Evolutionary conservation across 2,888 invertebrate genomes (phyloP), one percentile per base, ranked within the genome.

Genomic region (Oscheius myriophilus): DNA sequence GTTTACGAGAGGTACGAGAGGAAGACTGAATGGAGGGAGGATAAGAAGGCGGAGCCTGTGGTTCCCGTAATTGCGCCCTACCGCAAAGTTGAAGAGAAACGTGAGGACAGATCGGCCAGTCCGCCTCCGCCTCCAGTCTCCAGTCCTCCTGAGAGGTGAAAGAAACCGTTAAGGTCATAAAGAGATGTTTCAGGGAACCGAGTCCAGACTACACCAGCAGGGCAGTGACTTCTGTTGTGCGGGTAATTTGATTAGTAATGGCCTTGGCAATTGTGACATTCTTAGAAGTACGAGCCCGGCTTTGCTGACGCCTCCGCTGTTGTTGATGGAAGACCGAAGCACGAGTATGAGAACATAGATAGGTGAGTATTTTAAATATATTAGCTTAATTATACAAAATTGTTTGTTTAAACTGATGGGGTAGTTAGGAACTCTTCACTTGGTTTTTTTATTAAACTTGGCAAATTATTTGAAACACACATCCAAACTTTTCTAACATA

Each of bases 1-100:
- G 77, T 77, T 16, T 77, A 77, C 62, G 75, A 75, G 66, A 55
- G 66, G 49, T 77, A 71, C 62, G 75, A 77, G 23, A 67, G 63
- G 18, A 74, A 72, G 25, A 43, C 25, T 0, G 72, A 75, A n/a
- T 62, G 66, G 49, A 64, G 69, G 23, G 75, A 72, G 21, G 65
- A 65, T 7, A 51, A 39, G 65, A 54, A 65, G 43, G 23, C 55
- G n/a, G 45, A 42, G 9, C 42, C 43, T 4, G 65, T 42, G 26
- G 52, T 41, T 21, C 57, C 67, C 16, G 49, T 61, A 26, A 61
- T 61, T n/a, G 46, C 61, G 14, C 61, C 61, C 4, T 58, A 58
- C 25, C 42, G 42, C 23, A 58, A 58, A 25, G 43, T 25, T 12
- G 42, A 57, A n/a, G 21, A 45, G 14, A 58, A 43, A 21, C 6